Evolutionary conservation across 2,797 vertebrate species (phyloP).

Genomic region (Tragopan temminckii): DNA sequence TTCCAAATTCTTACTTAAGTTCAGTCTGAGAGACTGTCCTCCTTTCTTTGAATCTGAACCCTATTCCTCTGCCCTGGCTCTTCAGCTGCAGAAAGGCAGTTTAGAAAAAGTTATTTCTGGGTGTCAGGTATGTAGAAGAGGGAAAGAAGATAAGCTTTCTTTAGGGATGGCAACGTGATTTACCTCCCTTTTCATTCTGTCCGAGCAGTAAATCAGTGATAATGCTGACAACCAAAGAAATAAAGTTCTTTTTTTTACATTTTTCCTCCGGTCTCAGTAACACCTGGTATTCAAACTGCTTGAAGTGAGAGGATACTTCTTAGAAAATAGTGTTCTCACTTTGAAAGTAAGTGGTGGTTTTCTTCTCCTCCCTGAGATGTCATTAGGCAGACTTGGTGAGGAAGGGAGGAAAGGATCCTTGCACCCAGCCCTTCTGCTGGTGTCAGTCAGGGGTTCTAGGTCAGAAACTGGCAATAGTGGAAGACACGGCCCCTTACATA

Average conservation of each 20-base stretch:
- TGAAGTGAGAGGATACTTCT: neutral
- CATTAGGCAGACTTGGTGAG: neutral
- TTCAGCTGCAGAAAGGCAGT: neutral
- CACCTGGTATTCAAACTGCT: neutral
- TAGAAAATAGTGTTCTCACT: neutral
- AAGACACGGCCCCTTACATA: neutral
- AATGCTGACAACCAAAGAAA: neutral
- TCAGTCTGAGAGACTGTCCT: neutral
- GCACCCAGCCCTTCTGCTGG: neutral
- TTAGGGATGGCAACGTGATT: neutral
- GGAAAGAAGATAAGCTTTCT: neutral
- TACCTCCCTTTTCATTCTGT: neutral
- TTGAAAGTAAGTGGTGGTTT: neutral
- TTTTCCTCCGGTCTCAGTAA: neutral
- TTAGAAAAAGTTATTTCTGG: neutral
- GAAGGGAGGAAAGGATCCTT: neutral
- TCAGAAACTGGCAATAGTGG: neutral
- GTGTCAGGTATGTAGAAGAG: neutral
- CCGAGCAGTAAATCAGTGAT: neutral
- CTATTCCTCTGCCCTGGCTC: neutral
- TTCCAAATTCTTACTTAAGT: neutral
- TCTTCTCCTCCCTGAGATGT: neutral
- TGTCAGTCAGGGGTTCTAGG: accelerated
- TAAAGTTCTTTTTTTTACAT: neutral
- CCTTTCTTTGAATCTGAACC: neutral